A percentile compares a stretch with the other conserved stretches of the same genome.
phyloP scores from a whole-genome alignment of 1,140 invertebrate species.

The Vollenhovia emeryi region DNA sequence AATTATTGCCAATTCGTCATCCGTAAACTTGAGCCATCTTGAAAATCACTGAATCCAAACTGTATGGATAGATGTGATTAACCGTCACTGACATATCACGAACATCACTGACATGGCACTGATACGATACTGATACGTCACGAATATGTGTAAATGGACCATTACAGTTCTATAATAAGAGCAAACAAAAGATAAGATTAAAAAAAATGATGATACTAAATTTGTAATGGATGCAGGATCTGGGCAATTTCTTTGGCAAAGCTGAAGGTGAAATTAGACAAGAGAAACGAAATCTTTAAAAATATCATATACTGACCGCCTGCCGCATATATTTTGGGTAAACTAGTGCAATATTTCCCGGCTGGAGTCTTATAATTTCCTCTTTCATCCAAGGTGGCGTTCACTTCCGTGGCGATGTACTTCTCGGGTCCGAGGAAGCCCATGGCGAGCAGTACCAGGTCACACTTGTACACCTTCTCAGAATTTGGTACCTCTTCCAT shows the following conservation, averaged over 20 bases:
- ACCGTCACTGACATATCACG: no score
- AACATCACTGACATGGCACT: no score
- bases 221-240: slow-evolving; percentile 24
- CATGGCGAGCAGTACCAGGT: slow-evolving; percentile 98
- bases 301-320: slow-evolving; percentile 89
- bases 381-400: slow-evolving; percentile 94
- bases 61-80: no score
- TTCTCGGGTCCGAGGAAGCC: slow-evolving; percentile 99
- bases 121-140: no score
- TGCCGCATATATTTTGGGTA: slow-evolving; percentile 96
- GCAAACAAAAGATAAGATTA: not conserved
- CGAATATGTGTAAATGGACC: no score
- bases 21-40: no score
- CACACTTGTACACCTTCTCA: slow-evolving; percentile 94
- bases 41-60: no score
- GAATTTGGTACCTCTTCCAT: slow-evolving; percentile 95
- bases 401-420: slow-evolving; percentile 94
- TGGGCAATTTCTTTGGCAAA: not conserved
- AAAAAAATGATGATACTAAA: not conserved
- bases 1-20: no score
- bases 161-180: no score
- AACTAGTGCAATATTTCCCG: slow-evolving; percentile 93
- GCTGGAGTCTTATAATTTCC: slow-evolving; percentile 96
- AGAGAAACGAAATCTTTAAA: not conserved
- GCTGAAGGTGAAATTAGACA: not conserved